Conservation (phyloP, 2,888 invertebrate species). For the Cryptops parisi region DNA sequence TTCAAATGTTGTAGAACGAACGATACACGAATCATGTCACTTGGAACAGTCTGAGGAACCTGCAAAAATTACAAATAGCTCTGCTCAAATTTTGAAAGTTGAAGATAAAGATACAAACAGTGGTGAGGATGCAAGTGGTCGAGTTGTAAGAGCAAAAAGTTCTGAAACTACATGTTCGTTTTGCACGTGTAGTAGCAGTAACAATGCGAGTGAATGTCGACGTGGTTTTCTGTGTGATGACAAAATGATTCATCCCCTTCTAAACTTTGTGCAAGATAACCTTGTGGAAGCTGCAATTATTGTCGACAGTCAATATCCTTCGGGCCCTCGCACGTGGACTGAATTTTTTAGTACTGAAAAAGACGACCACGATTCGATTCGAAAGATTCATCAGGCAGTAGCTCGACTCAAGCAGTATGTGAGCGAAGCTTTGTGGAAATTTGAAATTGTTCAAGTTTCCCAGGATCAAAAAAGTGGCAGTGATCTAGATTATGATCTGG, state of each 20-base stretch:
- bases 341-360: not conserved
- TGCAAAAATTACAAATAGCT: not conserved
- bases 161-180: not conserved
- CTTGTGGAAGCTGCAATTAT: not conserved
- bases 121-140: not conserved
- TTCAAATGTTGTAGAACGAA: too few relatives aligned
- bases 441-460: too few relatives aligned
- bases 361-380: too few relatives aligned
- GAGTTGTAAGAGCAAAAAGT: not conserved
- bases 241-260: not conserved
- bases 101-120: not conserved
- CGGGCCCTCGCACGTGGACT: not conserved
- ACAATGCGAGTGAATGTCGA: not conserved
- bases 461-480: too few relatives aligned
- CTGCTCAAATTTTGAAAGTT: not conserved
- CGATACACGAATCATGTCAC: too few relatives aligned
- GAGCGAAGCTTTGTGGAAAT: not conserved
- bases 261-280: not conserved
- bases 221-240: not conserved
- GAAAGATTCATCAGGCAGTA: not conserved
- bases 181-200: not conserved
- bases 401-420: not conserved
- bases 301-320: not conserved
- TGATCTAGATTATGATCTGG: too few relatives aligned
- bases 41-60: not conserved